A percentile compares a stretch with the other conserved stretches of the same genome.
These are phyloP conservation scores for Pomacea maculata DNA, from an alignment of 1,140 invertebrate species.

Conservation along the genomic window DNA sequence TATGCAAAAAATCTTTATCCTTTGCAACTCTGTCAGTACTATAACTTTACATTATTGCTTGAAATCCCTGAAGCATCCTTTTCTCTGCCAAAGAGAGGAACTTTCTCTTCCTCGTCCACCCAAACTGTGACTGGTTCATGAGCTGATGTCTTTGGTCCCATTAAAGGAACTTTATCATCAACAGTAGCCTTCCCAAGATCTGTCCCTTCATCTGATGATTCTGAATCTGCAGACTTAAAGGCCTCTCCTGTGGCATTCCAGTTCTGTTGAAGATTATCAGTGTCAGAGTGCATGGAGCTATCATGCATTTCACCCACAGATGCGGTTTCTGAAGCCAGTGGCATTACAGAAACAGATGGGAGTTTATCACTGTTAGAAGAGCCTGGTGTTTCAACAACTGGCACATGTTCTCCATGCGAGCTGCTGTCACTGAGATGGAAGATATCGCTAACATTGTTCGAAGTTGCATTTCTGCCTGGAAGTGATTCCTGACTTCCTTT, in stretches of 20 bases:
- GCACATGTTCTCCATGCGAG: background rate
- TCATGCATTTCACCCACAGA: too few relatives aligned
- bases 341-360: too few relatives aligned
- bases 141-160: background rate
- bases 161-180: conserved; percentile 13
- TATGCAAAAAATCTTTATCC: background rate
- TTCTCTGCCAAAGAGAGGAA: conserved; percentile 8
- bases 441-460: background rate
- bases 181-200: background rate
- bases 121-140: background rate
- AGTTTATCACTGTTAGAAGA: too few relatives aligned
- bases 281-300: too few relatives aligned
- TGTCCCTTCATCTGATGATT: conserved; percentile 1
- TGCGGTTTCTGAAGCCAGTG: too few relatives aligned
- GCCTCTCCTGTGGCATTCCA: too few relatives aligned
- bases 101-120: conserved; percentile 11
- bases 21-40: background rate
- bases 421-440: background rate
- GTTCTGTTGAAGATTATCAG: too few relatives aligned
- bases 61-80: background rate
- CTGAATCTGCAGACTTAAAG: background rate
- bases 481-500: background rate
- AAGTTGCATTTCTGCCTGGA: background rate
- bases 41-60: conserved; percentile 11
- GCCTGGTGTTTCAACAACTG: background rate